phyloP scores from a whole-genome alignment of 2,888 invertebrate genomes.

The Enchytraeus crypticus region DNA sequence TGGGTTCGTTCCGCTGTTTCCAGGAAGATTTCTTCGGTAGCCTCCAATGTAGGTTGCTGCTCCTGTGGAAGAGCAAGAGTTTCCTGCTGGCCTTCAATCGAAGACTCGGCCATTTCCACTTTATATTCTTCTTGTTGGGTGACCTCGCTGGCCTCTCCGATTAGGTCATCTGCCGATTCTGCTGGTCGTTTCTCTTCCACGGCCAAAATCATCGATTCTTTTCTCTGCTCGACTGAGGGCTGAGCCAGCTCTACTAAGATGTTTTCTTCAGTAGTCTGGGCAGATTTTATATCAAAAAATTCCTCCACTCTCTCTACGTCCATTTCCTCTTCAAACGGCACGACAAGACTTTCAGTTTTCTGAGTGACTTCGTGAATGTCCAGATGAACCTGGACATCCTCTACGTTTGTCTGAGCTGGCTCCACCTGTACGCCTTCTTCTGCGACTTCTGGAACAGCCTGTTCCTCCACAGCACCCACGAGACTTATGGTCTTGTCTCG shows the following conservation, averaged over 20 bases:
- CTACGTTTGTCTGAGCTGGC: not conserved
- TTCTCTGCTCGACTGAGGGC: not conserved
- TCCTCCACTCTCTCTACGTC: not conserved
- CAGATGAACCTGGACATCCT: not conserved
- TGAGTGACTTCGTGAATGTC: not conserved
- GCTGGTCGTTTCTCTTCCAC: conserved; percentile 13
- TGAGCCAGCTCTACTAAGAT: conserved; percentile 7
- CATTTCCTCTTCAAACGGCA: not conserved
- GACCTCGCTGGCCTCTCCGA: conserved; percentile 11
- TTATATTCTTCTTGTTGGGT: conserved; percentile 19
- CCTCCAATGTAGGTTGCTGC: conserved; percentile 2
- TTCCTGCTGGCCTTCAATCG: conserved; percentile 6
- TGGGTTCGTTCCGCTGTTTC: conserved; percentile 14
- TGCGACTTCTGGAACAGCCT: not conserved
- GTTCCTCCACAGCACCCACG: not conserved
- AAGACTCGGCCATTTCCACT: conserved; percentile 14
- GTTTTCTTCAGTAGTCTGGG: conserved; percentile 5
- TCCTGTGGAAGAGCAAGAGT: conserved; percentile 5
- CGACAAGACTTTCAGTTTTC: not conserved
- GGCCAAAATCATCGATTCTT: conserved; percentile 2
- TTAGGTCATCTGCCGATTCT: conserved; percentile 18
- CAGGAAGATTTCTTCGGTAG: not conserved
- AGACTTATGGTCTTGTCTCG: not conserved
- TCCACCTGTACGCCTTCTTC: not conserved
- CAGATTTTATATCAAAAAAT: not conserved